Evolutionary conservation across 2,797 vertebrate species (phyloP), one percentile per base, ranked within the genome.

Genomic region (Karalla daura): DNA sequence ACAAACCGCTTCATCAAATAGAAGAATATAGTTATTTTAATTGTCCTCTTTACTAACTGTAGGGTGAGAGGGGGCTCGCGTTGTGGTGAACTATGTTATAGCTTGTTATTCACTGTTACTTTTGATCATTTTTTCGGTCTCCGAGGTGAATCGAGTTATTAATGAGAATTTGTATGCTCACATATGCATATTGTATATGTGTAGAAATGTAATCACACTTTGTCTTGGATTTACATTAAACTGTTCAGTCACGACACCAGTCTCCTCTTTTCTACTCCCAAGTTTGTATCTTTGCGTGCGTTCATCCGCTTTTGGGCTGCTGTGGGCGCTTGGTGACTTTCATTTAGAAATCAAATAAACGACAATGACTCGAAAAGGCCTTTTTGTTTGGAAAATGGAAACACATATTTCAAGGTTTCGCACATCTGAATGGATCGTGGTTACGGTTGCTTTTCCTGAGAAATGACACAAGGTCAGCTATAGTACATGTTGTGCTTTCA

Each of bases 171-270:
- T 96, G 96, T 98, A 96, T 96, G 94, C 96, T 97, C 97, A 98
- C 97, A 98, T 99, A 99, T 99, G 97, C 97, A 99, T 98, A 99
- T 98, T 99, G 97, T 98, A 98, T 99, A 99, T 98, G 97, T 98
- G 96, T 96, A 97, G 96, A 96, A 95, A 95, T 98, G 96, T 98
- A 97, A 97, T 97, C 96, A 98, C 96, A 97, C 96, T 96, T 96
- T 97, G 97, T 99, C 97, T 98, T 98, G 96, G 94, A 99, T 97
- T 97, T 96, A 96, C 96, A 99, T 98, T 99, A 99, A 98, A 98
- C 96, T 98, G 96, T 97, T 96, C 95, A 98, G 94, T 99, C 97
- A 98, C 96, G 90, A 93, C 93, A 93, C 73, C 74, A 7, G 80
- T 86, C 64, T 90, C 51, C 44, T 74, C 59, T 85, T 77, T 84